These are phyloP conservation scores for Lophius piscatorius DNA, from an alignment of 2,113 vertebrate species.

Conservation along the genomic window DNA sequence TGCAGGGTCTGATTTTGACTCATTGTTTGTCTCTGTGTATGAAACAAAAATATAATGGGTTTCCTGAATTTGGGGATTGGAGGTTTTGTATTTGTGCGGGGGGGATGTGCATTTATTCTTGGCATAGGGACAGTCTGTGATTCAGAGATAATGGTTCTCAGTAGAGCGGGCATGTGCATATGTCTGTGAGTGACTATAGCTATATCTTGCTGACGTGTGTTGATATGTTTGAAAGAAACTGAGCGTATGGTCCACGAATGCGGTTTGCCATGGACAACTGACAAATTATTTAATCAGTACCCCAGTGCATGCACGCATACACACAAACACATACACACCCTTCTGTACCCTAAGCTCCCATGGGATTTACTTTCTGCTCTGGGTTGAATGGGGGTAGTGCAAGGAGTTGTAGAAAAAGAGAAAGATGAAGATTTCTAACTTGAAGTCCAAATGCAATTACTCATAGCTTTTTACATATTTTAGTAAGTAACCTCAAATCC, in stretches of 20 bases:
- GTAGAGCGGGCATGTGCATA: conserved; percentile 47
- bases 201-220: conserved; percentile 54
- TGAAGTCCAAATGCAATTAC: no score
- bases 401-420: no score
- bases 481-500: no score
- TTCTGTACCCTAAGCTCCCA: conserved; percentile 45
- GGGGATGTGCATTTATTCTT: conserved; percentile 63
- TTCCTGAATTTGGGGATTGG: conserved; percentile 34
- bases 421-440: no score
- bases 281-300: conserved; percentile 64
- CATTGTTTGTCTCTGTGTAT: conserved; percentile 11
- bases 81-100: conserved; percentile 11
- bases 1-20: conserved; percentile 13
- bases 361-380: conserved; percentile 54
- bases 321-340: conserved; percentile 20
- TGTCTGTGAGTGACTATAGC: conserved; percentile 34
- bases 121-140: conserved; percentile 76
- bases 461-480: no score
- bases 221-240: conserved; percentile 12
- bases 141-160: conserved; percentile 80
- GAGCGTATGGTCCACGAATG: conserved; percentile 30
- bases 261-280: conserved; percentile 54
- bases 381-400: conserved; percentile 7
- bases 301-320: conserved; percentile 5
- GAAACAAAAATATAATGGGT: conserved; percentile 33